Percentiles rank a stretch among this genome's conserved stretches.
Conservation (phyloP, 2,888 invertebrate species). For the Mesochorus sp. region DNA sequence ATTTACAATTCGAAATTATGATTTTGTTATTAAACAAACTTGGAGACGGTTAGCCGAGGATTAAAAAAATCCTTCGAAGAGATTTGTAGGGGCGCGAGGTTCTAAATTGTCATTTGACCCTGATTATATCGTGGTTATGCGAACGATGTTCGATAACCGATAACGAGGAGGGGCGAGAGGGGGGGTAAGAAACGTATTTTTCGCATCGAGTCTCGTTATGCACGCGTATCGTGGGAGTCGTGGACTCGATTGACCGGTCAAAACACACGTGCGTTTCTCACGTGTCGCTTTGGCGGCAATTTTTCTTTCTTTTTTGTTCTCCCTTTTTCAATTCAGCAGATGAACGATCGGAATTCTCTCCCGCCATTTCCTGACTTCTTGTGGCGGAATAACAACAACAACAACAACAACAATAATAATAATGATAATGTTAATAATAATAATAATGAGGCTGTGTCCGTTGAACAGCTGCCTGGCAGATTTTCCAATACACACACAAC, state of each 20-base stretch:
- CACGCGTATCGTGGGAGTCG: background rate
- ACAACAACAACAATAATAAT: too few species aligned
- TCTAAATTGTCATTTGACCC: too few species aligned
- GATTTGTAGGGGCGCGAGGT: too few species aligned
- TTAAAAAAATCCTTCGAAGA: too few species aligned
- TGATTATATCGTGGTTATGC: too few species aligned
- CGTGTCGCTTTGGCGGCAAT: slow-evolving; percentile 42
- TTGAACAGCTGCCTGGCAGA: slow-evolving; percentile 74
- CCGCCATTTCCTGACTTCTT: slow-evolving; percentile 71
- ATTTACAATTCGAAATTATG: slow-evolving; percentile 51
- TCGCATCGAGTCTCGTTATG: background rate
- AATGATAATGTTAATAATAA: slow-evolving; percentile 27
- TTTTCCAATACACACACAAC: background rate
- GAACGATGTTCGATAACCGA: too few species aligned
- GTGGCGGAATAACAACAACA: background rate
- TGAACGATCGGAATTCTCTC: slow-evolving; percentile 61
- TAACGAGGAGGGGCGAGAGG: too few species aligned
- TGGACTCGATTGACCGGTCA: slow-evolving; percentile 34
- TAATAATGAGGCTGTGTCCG: slow-evolving; percentile 56
- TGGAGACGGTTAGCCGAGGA: too few species aligned
- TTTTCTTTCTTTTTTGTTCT: slow-evolving; percentile 5
- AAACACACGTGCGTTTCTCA: slow-evolving; percentile 45
- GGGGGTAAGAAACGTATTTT: too few species aligned
- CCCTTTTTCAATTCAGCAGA: slow-evolving; percentile 4
- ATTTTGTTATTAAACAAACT: too few species aligned